Evolutionary conservation across 1,140 invertebrate genomes (phyloP), one percentile per base, ranked within the genome.

Genomic region (Cyphomyrmex costatus): DNA sequence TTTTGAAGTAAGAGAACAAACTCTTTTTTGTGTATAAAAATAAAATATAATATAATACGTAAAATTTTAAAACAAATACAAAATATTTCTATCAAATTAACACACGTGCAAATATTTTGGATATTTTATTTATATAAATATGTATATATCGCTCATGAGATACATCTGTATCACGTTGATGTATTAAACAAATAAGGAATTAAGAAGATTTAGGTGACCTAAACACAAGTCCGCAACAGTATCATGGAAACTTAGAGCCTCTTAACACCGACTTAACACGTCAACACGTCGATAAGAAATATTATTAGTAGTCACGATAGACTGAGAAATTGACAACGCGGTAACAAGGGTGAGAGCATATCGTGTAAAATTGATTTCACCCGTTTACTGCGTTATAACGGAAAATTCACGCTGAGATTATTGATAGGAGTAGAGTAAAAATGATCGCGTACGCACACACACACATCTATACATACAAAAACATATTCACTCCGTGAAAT

Each of bases 361-460:
- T 14, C 14, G 53, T 61, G 53, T 83, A 83, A 83, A 83, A 83
- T 83, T 49, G 79, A 83, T 83, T 82, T 73, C 53, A 73, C 36
- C 12, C 24, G 53, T 61, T 73, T 33, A 49, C 27, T 5, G n/a
- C n/a, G 79, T 74, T 82, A 83, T 33, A 36, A 36, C 61, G 14
- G 36, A 74, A 83, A 74, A 60, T 46, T 74, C 24, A 82, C 24
- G 36, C 58, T 27, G 36, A 46, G 79, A 60, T 74, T 83, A 74
- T 73, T 46, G 79, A 60, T 74, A 60, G 24, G 27, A 60, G 8
- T n/a, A 24, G 24, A 21, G 14, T 83, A 74, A 83, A 83, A 60
- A 61, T 73, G 24, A 60, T n/a, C 12, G 51, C 30, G 42, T 51
- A 21, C 2, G 6, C 36, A 8, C 8, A 42, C 36, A 42, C 10